phyloP scores from a whole-genome alignment of 2,797 vertebrate genomes.

The Leuciscus waleckii region DNA sequence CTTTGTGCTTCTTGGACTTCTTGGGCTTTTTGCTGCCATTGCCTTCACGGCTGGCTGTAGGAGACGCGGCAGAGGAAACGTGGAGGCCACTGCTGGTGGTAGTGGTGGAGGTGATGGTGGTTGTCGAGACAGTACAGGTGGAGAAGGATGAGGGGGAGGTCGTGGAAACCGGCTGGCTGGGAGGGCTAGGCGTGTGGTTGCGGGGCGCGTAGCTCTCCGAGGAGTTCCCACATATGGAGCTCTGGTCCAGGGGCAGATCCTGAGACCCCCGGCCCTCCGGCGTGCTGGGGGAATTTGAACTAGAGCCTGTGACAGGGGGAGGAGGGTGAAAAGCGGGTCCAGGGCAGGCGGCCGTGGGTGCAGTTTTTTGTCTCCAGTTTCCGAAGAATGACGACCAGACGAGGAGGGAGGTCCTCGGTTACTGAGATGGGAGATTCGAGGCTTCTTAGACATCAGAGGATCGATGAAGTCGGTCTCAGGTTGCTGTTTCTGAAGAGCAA shows the following conservation, averaged over 20 bases:
- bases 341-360: slow-evolving; percentile 63
- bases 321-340: slow-evolving; percentile 73
- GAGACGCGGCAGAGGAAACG: slow-evolving; percentile 60
- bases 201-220: slow-evolving; percentile 74
- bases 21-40: slow-evolving; percentile 87
- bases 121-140: slow-evolving; percentile 51
- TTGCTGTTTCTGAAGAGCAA: slow-evolving; percentile 79
- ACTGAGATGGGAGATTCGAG: slow-evolving; percentile 86
- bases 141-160: slow-evolving; percentile 71
- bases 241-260: slow-evolving; percentile 84
- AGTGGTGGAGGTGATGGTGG: slow-evolving; percentile 44
- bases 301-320: slow-evolving; percentile 81
- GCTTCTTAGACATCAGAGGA: slow-evolving; percentile 87
- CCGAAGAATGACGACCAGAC: slow-evolving; percentile 70
- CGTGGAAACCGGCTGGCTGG: slow-evolving; percentile 65
- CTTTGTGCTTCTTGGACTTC: slow-evolving; percentile 87
- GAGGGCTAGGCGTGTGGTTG: slow-evolving; percentile 62
- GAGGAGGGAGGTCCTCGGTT: slow-evolving; percentile 75
- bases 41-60: slow-evolving; percentile 69
- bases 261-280: slow-evolving; percentile 87
- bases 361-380: slow-evolving; percentile 69
- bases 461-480: slow-evolving; percentile 82
- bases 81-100: slow-evolving; percentile 33
- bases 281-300: slow-evolving; percentile 88
- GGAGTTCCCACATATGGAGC: slow-evolving; percentile 81